Percentiles rank a stretch among this genome's conserved stretches.
Conservation (phyloP, 1,140 invertebrate genomes). For the Magallana angulata region DNA sequence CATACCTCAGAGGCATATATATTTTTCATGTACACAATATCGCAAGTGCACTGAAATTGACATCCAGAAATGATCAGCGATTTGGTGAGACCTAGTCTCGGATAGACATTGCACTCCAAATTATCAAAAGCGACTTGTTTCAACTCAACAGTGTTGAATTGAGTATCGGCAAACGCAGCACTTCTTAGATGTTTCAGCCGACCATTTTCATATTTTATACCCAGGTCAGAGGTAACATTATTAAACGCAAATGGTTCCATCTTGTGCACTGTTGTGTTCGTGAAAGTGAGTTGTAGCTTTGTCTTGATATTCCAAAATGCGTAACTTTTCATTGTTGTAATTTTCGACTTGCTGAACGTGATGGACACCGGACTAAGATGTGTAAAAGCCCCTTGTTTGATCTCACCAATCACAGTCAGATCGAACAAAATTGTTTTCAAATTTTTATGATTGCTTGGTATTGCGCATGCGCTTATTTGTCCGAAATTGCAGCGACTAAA, state of each 20-base stretch:
- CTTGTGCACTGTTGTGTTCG: neutral
- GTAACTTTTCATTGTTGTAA: neutral
- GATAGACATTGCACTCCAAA: neutral
- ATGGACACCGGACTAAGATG: neutral
- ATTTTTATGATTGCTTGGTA: neutral
- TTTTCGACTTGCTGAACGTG: neutral
- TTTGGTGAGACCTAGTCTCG: neutral
- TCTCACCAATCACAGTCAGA: neutral
- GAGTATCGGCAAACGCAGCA: neutral
- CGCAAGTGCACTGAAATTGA: neutral
- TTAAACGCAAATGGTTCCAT: constrained; percentile 9
- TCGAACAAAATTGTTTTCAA: neutral
- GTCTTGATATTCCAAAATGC: neutral
- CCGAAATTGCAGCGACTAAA: constrained; percentile 27
- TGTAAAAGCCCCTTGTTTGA: neutral
- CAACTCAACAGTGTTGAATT: neutral
- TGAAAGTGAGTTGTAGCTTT: neutral
- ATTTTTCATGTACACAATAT: neutral
- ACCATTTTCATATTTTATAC: neutral
- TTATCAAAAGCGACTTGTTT: neutral
- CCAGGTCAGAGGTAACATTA: neutral
- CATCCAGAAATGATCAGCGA: neutral
- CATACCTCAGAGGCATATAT: too few species aligned
- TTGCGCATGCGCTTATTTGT: constrained; percentile 9
- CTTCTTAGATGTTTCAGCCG: neutral